phyloP scores from a whole-genome alignment of 2,797 vertebrate genomes.

The Pelodytes ibericus region DNA sequence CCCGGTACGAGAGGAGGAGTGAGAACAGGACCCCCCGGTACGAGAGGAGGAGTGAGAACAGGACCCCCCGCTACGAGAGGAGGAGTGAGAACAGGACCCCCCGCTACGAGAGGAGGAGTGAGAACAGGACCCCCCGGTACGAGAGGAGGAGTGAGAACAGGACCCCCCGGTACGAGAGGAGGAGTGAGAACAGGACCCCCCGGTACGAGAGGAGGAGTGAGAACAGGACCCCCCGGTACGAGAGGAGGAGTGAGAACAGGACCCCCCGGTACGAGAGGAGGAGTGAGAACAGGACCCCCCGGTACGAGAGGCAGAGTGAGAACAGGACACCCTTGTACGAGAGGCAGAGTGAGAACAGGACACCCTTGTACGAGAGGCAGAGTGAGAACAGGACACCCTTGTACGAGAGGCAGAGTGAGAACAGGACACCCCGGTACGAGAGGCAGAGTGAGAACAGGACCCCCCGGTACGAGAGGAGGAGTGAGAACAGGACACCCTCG shows the following conservation, averaged over 20 bases:
- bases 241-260: not conserved
- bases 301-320: too few species aligned
- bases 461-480: too few species aligned
- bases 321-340: too few species aligned
- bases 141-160: too few species aligned
- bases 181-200: not conserved
- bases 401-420: not conserved
- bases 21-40: not conserved
- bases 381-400: not conserved
- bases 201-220: not conserved
- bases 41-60: not conserved
- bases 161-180: not conserved
- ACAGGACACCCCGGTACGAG: not conserved
- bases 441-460: not conserved
- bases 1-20: not conserved
- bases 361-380: too few species aligned
- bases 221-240: not conserved
- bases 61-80: too few species aligned
- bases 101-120: fast-evolving
- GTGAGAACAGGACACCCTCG: not conserved
- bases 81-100: not conserved
- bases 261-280: too few species aligned
- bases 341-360: too few species aligned
- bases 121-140: too few species aligned
- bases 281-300: too few species aligned